phyloP scores from a whole-genome alignment of 2,888 invertebrate species.

The Petrolisthes cinctipes region DNA sequence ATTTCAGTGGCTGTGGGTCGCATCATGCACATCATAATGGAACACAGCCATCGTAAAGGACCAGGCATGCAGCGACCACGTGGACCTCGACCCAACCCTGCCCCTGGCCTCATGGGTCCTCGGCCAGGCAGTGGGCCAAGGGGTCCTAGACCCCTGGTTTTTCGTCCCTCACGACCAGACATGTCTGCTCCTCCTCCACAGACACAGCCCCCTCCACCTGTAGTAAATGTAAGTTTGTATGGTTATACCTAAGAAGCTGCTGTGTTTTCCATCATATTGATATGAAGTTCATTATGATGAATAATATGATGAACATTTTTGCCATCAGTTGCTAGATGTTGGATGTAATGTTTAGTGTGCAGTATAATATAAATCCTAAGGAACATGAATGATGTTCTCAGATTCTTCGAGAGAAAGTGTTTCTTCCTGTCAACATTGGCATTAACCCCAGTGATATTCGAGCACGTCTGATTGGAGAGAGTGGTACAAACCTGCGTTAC shows the following conservation, averaged over 20 bases:
- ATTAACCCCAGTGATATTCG: conserved; percentile 83
- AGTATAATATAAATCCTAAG: neutral
- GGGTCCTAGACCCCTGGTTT: conserved; percentile 40
- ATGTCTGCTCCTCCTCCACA: conserved; percentile 53
- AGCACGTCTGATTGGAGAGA: conserved; percentile 80
- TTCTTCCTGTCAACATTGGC: conserved; percentile 74
- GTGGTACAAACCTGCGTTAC: conserved; percentile 81
- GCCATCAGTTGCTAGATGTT: neutral
- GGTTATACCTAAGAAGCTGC: too few species aligned
- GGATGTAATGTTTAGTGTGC: neutral
- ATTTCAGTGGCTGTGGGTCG: conserved; percentile 63
- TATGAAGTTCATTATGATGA: neutral
- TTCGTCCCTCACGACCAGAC: conserved; percentile 46
- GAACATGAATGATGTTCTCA: conserved; percentile 41
- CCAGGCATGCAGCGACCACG: conserved; percentile 39
- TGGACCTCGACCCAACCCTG: conserved; percentile 52
- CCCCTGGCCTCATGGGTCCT: conserved; percentile 52
- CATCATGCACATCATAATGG: conserved; percentile 65
- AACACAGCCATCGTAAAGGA: conserved; percentile 57
- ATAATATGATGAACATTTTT: neutral
- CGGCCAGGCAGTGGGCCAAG: conserved; percentile 45
- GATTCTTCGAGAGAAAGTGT: conserved; percentile 78
- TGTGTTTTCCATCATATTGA: too few species aligned
- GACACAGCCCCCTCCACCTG: conserved; percentile 50
- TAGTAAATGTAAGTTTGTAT: conserved; percentile 25